Conservation (phyloP, 2,888 invertebrate species). For the Melanotus villosus region DNA sequence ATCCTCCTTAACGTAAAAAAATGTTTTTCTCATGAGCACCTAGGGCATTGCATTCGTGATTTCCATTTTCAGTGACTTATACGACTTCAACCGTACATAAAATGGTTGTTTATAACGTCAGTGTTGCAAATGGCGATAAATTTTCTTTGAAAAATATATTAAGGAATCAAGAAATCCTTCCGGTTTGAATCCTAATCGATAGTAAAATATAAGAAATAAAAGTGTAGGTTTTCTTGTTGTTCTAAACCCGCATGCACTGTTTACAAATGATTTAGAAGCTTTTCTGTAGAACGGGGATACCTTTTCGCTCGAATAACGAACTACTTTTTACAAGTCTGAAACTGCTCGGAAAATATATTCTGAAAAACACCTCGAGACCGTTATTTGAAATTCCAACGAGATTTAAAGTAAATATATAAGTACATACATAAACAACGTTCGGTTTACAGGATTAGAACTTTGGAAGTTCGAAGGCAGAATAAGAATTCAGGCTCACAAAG, state of each 20-base stretch:
- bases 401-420: constrained; percentile 58
- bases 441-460: constrained; percentile 59
- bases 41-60: constrained; percentile 7
- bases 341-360: constrained; percentile 46
- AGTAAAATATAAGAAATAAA: neutral
- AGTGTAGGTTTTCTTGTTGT: neutral
- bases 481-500: constrained; percentile 56
- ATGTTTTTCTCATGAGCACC: constrained; percentile 12
- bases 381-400: constrained; percentile 57
- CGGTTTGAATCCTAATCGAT: neutral
- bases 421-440: constrained; percentile 58
- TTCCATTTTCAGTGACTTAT: neutral
- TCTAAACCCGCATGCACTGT: constrained; percentile 21
- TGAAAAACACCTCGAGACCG: constrained; percentile 49
- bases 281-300: constrained; percentile 14
- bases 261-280: constrained; percentile 30
- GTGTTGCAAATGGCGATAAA: neutral
- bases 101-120: neutral
- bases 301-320: constrained; percentile 36
- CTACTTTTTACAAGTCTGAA: constrained; percentile 44
- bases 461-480: constrained; percentile 52
- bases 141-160: neutral
- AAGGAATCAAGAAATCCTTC: neutral
- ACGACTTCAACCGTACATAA: neutral
- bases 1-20: constrained; percentile 8